phyloP scores from a whole-genome alignment of 2,888 invertebrate species.

The Ephialtes manifestator region DNA sequence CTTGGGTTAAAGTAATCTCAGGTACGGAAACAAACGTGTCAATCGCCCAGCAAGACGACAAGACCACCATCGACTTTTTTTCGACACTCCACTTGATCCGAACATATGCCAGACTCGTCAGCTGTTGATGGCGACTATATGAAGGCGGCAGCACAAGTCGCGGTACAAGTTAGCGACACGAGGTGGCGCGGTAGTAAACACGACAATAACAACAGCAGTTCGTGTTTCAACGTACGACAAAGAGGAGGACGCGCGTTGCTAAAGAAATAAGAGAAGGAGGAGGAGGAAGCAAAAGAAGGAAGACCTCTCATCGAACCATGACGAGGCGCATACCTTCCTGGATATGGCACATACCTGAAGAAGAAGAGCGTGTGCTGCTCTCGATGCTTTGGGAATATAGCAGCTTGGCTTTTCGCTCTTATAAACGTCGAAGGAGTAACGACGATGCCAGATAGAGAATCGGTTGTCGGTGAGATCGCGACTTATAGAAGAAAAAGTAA shows the following conservation, averaged over 20 bases:
- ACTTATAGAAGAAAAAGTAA: conserved; percentile 3
- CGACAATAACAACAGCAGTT: conserved; percentile 35
- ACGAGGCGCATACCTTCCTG: conserved; percentile 81
- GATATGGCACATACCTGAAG: conserved; percentile 75
- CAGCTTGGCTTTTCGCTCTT: conserved; percentile 6
- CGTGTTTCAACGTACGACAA: conserved; percentile 19
- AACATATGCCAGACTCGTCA: conserved; percentile 61
- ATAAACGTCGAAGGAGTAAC: conserved; percentile 10
- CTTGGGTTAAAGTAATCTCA: conserved; percentile 46
- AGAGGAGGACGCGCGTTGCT: conserved; percentile 26
- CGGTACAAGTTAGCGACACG: conserved; percentile 9
- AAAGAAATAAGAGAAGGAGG: conserved; percentile 25
- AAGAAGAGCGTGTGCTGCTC: conserved; percentile 65
- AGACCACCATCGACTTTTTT: conserved; percentile 17
- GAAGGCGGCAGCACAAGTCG: background rate
- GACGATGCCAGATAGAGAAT: conserved; percentile 39
- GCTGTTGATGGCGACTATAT: conserved; percentile 36
- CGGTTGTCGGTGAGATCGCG: conserved; percentile 20
- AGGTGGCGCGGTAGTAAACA: background rate
- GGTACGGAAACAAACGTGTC: conserved; percentile 58
- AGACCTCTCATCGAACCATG: conserved; percentile 76
- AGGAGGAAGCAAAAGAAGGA: conserved; percentile 63
- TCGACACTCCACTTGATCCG: conserved; percentile 6
- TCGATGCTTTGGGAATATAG: conserved; percentile 53
- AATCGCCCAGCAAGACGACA: conserved; percentile 44